A percentile compares a stretch with the other conserved stretches of the same genome.
These are phyloP conservation scores for Ia io DNA, from an alignment of 2,113 vertebrate genomes.

Conservation along the genomic window DNA sequence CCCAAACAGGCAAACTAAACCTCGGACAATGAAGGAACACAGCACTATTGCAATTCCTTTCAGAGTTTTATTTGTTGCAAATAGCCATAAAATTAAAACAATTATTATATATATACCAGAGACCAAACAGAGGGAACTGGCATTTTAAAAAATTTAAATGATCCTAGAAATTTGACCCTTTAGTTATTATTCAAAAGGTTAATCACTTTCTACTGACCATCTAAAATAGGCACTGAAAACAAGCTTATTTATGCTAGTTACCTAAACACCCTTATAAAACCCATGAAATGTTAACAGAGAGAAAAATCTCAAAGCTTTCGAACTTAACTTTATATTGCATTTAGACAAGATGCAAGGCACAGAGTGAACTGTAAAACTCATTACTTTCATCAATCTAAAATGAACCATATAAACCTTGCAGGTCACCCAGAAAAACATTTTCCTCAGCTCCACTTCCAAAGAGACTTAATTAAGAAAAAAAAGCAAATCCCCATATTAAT, in stretches of 20 bases:
- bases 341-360: background rate
- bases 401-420: background rate
- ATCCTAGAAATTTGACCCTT: background rate
- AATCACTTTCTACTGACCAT: background rate
- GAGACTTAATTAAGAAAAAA: background rate
- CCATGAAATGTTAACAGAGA: background rate
- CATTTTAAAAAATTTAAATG: background rate
- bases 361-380: background rate
- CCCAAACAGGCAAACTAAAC: background rate
- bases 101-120: background rate
- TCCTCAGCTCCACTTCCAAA: background rate
- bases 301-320: constrained; percentile 1
- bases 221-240: background rate
- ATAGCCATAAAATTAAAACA: constrained; percentile 30
- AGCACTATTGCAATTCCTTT: background rate
- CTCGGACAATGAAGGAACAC: background rate
- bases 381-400: constrained; percentile 31
- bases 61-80: constrained; percentile 26
- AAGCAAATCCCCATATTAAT: background rate
- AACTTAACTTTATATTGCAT: constrained; percentile 20
- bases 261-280: background rate
- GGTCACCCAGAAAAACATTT: background rate
- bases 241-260: background rate
- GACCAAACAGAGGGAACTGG: background rate
- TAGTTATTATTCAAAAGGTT: background rate